phyloP scores from a whole-genome alignment of 2,797 vertebrate genomes.

The Chromobotia macracanthus region DNA sequence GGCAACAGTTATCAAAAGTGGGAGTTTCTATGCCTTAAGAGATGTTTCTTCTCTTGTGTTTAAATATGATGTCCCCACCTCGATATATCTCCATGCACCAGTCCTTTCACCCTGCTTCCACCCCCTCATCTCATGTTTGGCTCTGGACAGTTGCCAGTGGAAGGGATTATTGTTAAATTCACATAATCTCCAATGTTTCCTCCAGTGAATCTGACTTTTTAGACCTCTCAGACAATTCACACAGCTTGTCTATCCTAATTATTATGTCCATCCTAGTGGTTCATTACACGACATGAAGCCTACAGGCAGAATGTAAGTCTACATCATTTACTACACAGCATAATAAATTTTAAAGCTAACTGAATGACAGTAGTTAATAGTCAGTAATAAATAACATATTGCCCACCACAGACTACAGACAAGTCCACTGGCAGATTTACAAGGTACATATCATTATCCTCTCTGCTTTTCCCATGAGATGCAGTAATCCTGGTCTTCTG shows the following conservation, averaged over 20 bases:
- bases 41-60: constrained; percentile 61
- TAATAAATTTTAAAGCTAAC: not conserved
- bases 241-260: constrained; percentile 37
- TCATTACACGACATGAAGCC: not conserved
- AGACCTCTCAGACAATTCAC: constrained; percentile 47
- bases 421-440: constrained; percentile 34
- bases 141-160: constrained; percentile 67
- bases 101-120: not conserved
- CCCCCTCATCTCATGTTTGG: constrained; percentile 61
- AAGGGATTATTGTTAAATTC: constrained; percentile 75
- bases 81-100: constrained; percentile 45
- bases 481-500: constrained; percentile 70
- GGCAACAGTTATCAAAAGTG: constrained; percentile 69
- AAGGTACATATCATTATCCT: constrained; percentile 54
- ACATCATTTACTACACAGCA: not conserved
- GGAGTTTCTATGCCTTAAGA: constrained; percentile 60
- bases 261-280: constrained; percentile 19
- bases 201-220: constrained; percentile 53
- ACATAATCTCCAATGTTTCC: constrained; percentile 78
- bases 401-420: constrained; percentile 18
- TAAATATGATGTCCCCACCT: constrained; percentile 62
- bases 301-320: not conserved
- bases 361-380: not conserved
- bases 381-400: constrained; percentile 24
- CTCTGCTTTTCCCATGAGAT: constrained; percentile 70